Percentiles rank a stretch among this genome's conserved stretches.
phyloP scores from a whole-genome alignment of 2,113 vertebrate genomes.

The Cygnus atratus region DNA sequence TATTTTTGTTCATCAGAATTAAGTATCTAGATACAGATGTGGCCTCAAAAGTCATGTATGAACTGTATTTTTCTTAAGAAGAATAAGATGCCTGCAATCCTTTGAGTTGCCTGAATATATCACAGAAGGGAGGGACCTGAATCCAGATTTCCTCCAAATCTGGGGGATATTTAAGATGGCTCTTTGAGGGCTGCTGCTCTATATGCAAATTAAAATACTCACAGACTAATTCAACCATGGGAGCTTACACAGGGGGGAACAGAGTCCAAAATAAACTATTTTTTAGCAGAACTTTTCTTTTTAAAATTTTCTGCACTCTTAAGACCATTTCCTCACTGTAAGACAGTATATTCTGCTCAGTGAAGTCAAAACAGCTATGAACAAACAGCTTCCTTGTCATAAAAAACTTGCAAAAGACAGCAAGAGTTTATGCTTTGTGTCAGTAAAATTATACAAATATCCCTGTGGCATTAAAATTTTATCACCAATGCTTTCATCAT shows the following conservation, averaged over 20 bases:
- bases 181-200: not conserved
- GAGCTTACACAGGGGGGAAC: not conserved
- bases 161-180: not conserved
- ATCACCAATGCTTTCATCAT: not conserved
- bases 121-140: not conserved
- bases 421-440: not conserved
- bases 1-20: not conserved
- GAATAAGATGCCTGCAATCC: not conserved
- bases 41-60: not conserved
- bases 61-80: not conserved
- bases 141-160: not conserved
- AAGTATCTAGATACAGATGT: not conserved
- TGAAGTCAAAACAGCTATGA: not conserved
- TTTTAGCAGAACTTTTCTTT: not conserved
- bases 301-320: not conserved
- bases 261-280: not conserved
- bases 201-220: not conserved
- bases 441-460: not conserved
- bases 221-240: not conserved
- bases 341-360: not conserved
- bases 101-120: not conserved
- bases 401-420: not conserved
- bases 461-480: not conserved
- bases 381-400: not conserved
- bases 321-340: rapidly evolving